Evolutionary conservation across 2,113 vertebrate species (phyloP).

Genomic region (Dasyurus viverrinus): DNA sequence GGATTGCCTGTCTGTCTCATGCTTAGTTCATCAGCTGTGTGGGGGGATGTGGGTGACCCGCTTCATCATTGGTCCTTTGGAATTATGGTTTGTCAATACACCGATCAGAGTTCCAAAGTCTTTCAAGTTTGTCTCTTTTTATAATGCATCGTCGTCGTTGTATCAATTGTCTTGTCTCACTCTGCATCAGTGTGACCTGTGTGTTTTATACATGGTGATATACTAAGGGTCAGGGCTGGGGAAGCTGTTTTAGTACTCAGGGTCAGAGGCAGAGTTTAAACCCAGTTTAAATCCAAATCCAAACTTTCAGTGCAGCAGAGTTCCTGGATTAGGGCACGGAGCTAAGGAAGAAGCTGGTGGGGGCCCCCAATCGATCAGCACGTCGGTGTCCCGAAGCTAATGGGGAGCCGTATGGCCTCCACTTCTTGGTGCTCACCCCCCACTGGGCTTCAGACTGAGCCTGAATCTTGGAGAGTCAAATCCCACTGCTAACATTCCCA

Average conservation of each 20-base stretch:
- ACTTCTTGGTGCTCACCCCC: background rate
- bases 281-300: background rate
- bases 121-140: too few relatives aligned
- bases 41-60: background rate
- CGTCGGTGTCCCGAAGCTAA: background rate
- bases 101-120: background rate
- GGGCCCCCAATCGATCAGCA: background rate
- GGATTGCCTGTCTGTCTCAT: fast-evolving
- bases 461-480: too few relatives aligned
- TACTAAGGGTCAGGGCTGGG: background rate
- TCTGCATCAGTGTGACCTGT: background rate
- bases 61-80: background rate
- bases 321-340: too few relatives aligned
- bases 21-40: background rate
- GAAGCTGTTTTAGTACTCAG: background rate
- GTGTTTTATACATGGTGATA: background rate
- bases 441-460: background rate
- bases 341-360: too few relatives aligned
- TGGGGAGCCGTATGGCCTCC: background rate
- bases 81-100: background rate
- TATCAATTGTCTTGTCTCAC: background rate
- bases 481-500: too few relatives aligned
- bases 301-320: background rate
- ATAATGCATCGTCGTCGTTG: too few relatives aligned
- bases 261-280: background rate